Percentiles rank a stretch among this genome's conserved stretches.
Conservation (phyloP, 2,888 invertebrate genomes). For the Lasioglossum marginatum region DNA sequence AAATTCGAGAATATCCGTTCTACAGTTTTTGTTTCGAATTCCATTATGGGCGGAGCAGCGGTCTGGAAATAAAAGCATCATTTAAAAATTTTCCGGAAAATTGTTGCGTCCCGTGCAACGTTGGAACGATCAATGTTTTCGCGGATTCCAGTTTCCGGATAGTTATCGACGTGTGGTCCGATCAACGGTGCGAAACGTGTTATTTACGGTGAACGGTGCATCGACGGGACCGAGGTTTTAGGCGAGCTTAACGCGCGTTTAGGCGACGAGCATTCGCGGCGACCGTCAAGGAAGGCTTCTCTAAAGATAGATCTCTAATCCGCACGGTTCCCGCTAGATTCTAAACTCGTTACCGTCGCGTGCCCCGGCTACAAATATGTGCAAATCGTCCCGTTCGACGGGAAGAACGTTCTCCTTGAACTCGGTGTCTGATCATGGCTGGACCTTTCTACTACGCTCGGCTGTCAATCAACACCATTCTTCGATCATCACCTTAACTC, state of each 20-base stretch:
- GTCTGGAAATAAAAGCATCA: not conserved
- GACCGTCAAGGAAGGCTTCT: conserved; percentile 73
- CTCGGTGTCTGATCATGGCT: not conserved
- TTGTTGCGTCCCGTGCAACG: not conserved
- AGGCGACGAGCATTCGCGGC: conserved; percentile 50
- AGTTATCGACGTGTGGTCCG: conserved; percentile 19
- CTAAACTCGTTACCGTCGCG: conserved; percentile 66
- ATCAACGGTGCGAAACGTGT: not conserved
- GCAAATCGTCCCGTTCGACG: conserved; percentile 29
- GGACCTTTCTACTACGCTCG: not conserved
- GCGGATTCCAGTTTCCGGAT: not conserved
- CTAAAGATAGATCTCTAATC: conserved; percentile 78
- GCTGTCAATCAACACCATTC: not conserved
- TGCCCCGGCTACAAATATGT: conserved; percentile 51
- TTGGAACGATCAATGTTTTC: not conserved
- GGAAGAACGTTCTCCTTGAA: conserved; percentile 34
- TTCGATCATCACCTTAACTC: too few relatives aligned
- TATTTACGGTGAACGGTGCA: conserved; percentile 34
- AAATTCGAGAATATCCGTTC: too few relatives aligned
- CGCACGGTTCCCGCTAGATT: conserved; percentile 64
- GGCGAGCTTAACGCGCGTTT: conserved; percentile 42
- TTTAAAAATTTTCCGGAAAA: not conserved
- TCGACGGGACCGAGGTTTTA: conserved; percentile 11
- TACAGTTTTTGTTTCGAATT: too few relatives aligned
- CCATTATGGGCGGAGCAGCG: not conserved